These are phyloP conservation scores for Labroides dimidiatus DNA, from an alignment of 2,797 vertebrate genomes.

Conservation along the genomic window DNA sequence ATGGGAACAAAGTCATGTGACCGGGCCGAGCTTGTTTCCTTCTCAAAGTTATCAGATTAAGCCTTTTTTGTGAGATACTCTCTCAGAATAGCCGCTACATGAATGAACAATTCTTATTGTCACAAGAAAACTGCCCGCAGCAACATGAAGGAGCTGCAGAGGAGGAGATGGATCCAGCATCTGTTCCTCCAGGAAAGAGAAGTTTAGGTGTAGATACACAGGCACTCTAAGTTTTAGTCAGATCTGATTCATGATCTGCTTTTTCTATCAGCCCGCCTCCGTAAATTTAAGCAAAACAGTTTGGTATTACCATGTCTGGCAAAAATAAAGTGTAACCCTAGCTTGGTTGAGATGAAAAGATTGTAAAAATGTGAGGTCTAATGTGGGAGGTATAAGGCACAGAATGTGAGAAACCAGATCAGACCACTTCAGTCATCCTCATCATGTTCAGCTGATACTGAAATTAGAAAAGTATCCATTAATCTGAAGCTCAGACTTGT, in stretches of 20 bases:
- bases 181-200: conserved; percentile 63
- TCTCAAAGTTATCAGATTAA: conserved; percentile 50
- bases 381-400: neutral
- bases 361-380: neutral
- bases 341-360: conserved; percentile 10
- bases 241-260: conserved; percentile 49
- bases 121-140: conserved; percentile 17
- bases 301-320: conserved; percentile 11
- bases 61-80: conserved; percentile 12
- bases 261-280: conserved; percentile 45
- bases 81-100: conserved; percentile 24
- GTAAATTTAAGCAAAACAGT: conserved; percentile 16
- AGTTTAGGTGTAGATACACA: conserved; percentile 29
- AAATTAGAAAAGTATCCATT: conserved; percentile 15
- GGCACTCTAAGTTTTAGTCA: conserved; percentile 38
- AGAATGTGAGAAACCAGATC: conserved; percentile 23
- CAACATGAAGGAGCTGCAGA: conserved; percentile 23
- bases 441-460: conserved; percentile 17
- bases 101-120: conserved; percentile 39
- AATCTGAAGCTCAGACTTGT: conserved; percentile 10
- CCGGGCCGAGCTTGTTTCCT: conserved; percentile 31
- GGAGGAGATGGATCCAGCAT: conserved; percentile 64
- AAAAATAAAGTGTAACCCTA: conserved; percentile 18
- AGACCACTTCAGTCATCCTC: neutral
- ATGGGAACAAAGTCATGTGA: conserved; percentile 41